These are phyloP conservation scores for Scaptomyza polygonia DNA, from an alignment of 2,888 invertebrate species.

Conservation along the genomic window DNA sequence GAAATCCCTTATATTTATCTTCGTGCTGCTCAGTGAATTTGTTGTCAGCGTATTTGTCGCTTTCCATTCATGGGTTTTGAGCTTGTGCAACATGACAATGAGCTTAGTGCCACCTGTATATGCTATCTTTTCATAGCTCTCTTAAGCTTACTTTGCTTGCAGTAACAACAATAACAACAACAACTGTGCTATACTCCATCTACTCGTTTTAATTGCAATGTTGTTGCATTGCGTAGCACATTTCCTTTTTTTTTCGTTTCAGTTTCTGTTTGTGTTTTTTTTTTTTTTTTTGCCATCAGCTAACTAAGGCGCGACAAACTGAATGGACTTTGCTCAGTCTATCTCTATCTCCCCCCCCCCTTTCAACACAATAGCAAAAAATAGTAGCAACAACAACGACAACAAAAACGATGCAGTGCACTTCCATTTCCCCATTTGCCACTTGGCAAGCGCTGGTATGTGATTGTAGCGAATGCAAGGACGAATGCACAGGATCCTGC, in stretches of 20 bases:
- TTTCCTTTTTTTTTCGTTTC: constrained; percentile 23
- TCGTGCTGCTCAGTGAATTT: background rate
- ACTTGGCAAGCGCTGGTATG: constrained; percentile 58
- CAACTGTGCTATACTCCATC: background rate
- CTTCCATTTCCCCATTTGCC: constrained; percentile 48
- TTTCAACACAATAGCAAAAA: constrained; percentile 17
- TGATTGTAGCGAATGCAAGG: constrained; percentile 75
- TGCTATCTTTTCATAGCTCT: background rate
- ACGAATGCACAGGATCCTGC: constrained; percentile 75
- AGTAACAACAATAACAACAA: background rate
- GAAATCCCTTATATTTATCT: background rate
- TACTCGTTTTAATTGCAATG: constrained; percentile 65
- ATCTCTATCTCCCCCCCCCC: background rate
- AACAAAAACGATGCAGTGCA: constrained; percentile 2
- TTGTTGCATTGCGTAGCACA: constrained; percentile 51
- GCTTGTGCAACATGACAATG: constrained; percentile 48
- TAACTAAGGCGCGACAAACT: constrained; percentile 64
- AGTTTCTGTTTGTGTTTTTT: background rate
- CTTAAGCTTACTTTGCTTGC: constrained; percentile 8
- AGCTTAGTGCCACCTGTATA: constrained; percentile 46
- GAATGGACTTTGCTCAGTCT: constrained; percentile 55
- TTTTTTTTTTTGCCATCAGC: constrained; percentile 31
- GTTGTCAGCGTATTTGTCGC: constrained; percentile 40
- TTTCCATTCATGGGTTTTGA: constrained; percentile 12
- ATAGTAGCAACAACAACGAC: constrained; percentile 25